Evolutionary conservation across 2,888 invertebrate genomes (phyloP), one percentile per base, ranked within the genome.

Genomic region (Sarcophaga rosellei): DNA sequence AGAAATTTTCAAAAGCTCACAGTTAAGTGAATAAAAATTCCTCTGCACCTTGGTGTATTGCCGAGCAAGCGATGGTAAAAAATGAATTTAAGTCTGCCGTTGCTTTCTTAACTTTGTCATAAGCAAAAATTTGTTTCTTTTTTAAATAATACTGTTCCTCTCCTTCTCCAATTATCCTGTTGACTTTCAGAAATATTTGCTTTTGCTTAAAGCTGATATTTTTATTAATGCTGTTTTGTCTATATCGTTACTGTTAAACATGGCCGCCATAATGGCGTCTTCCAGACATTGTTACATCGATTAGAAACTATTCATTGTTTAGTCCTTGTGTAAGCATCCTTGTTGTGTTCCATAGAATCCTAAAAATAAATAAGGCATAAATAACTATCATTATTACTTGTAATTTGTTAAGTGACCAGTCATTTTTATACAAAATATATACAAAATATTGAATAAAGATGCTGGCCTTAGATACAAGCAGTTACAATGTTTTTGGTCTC

Each of bases 251-350:
- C 25, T 23, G 25, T 65, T 63, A 21, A 81, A 75, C 17, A 66
- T 45, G 62, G 11, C 61, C 77, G 80, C 81, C 84, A 86, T 84
- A 66, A 68, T 74, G 84, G 53, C 59, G 69, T 70, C 69, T 69
- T 21, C n/a, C 35, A 62, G 23, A 25, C 47, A 17, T 72, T 17
- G 35, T 45, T 23, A 23, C 12, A 25, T 78, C 57, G 23, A 62
- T 73, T 83, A 57, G 57, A 25, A 47, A 57, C 44, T 63, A 62
- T 57, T 63, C 68, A 74, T 11, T 44, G 21, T 12, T 35, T 57
- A 15, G 23, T 44, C 4, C 6, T 62, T 23, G 15, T 15, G 2
- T 47, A 25, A 65, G 25, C 17, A 59, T 25, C 44, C n/a, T 47
- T 17, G 3, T 53, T 17, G 12, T 65, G 77, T 25, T 74, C 4